Base-by-base conservation (phyloP, 2,113 vertebrate species). In the Nestor notabilis region DNA sequence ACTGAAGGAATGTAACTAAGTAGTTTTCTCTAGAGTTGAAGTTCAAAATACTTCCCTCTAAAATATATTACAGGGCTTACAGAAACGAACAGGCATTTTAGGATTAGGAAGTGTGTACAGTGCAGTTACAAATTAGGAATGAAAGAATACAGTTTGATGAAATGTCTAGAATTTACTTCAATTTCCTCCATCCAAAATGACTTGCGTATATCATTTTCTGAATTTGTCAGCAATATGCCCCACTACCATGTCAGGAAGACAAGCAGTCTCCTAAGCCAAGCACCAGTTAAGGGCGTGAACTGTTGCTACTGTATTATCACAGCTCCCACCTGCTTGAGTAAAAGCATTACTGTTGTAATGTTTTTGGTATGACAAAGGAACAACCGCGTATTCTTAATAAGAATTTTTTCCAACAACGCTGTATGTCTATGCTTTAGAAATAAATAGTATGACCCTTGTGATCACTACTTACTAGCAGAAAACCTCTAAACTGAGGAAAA, bases 241-340 rank as follows among this genome's bases (percentile, higher is more conserved):
- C 43, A 47, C 19, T 47, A 33, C 24, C 56, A 66, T 7, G 11
- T 63, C 43, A 74, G 58, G 20, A 91, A 80, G 46, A 88, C 41
- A 85, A 69, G 19, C 17, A 72, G 69, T 23, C 68, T 58, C 66
- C 69, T 58, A 63, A 90, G 41, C 46, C 41, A 93, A 93, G 75
- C 23, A 82, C 7, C 74, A 92, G 79, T 90, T 81, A 77, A 87
- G 93, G 93, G 93, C 60, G 96, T 96, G 92, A 95, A 86, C 85
- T 61, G 64, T 58, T 68, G 83, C 25, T n/a, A 69, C 23, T 83
- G 23, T 66, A 81, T 88, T 95, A 97, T 94, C 93, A 92, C 50
- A 78, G 24, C 17, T 83, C 39, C 71, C 96, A 96, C 82, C 93
- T 93, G 95, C 71, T 94, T 37, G 63, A 74, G 53, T 64, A 47